Evolutionary conservation across 1,140 invertebrate species (phyloP), one percentile per base, ranked within the genome.

Genomic region (Chrysoperla carnea): DNA sequence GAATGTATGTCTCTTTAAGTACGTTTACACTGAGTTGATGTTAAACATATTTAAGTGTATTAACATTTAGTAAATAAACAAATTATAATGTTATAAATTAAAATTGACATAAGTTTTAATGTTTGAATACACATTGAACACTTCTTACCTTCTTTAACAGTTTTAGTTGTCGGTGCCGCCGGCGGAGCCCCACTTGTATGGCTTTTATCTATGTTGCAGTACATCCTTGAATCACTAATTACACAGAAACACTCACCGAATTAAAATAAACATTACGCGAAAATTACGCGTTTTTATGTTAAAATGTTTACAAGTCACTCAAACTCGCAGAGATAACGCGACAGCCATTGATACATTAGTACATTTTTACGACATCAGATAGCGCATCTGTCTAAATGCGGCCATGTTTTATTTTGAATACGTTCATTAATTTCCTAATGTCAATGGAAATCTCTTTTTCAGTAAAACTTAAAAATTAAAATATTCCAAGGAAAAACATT

Each of bases 191-290:
- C 55, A 44, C 54, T 51, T 11, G 31, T 33, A 33, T 33, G 31
- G 45, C 51, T 52, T 51, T 61, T 59, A 50, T 60, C 57, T 53
- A 60, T 56, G 42, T 55, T 59, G 52, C 59, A 59, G 54, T 61
- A 60, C 59, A 61, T 61, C 54, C 52, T 59, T 50, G 50, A 54
- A 58, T 52, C 54, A 58, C 53, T 53, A 51, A 42, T 44, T 50
- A 50, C 49, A 47, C 52, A 55, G 55, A 55, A 52, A 61, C 52
- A 56, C 55, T 61, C 59, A 61, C 59, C 59, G 59, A 61, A 61
- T 52, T 53, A 52, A 50, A 52, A 52, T 55, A 52, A 52, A 46
- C 59, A 61, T 61, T 53, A 58, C 57, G 54, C 49, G 12, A 41
- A 41, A 29, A 17, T 46, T 37, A 39, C 47, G 37, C 35, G 39